Evolutionary conservation across 2,113 vertebrate genomes (phyloP), one percentile per base, ranked within the genome.

Genomic region (Columba janthina): DNA sequence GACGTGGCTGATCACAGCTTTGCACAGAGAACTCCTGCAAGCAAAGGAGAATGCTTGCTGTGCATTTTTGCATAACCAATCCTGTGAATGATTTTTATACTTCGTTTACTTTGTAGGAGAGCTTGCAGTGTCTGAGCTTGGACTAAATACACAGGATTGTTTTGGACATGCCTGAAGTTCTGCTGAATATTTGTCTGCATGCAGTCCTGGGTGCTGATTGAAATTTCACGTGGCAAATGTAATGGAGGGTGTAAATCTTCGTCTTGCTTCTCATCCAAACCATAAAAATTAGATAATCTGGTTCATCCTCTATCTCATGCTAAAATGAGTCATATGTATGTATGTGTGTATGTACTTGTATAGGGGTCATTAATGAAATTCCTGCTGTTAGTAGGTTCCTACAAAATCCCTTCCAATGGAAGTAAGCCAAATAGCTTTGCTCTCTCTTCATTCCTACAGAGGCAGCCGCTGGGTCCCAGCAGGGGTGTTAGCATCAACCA

Each of bases 351-450:
- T 36, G 26, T 53, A 19, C 28, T 70, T 93, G 60, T 29, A 61
- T 20, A 90, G 54, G 62, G 51, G 71, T 73, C 77, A 51, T 89
- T 82, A 89, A 36, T 76, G 74, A 79, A 89, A 73, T 54, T 61
- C 61, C 81, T 89, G 62, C 71, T 91, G 36, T 42, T 88, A 78
- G 76, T 28, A 53, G 62, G n/a, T 85, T 93, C 53, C 48, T 91
- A 50, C 36, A 73, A 83, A 90, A 89, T 82, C 36, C 71, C 38
- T 85, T 78, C 53, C 64, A 91, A 91, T 85, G 70, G 58, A 88
- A 89, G 62, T 11, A 88, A 83, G 88, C 93, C 96, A 94, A 76
- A 94, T 32, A 91, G 85, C 58, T 92, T 93, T 88, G 82, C 64
- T 12, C 60, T 93, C 66, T 88, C 67, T 38, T 70, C 34, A 31